A percentile compares a stretch with the other conserved stretches of the same genome.
These are phyloP conservation scores for Schlechtendalia chinensis DNA, from an alignment of 1,140 invertebrate genomes.

Conservation along the genomic window DNA sequence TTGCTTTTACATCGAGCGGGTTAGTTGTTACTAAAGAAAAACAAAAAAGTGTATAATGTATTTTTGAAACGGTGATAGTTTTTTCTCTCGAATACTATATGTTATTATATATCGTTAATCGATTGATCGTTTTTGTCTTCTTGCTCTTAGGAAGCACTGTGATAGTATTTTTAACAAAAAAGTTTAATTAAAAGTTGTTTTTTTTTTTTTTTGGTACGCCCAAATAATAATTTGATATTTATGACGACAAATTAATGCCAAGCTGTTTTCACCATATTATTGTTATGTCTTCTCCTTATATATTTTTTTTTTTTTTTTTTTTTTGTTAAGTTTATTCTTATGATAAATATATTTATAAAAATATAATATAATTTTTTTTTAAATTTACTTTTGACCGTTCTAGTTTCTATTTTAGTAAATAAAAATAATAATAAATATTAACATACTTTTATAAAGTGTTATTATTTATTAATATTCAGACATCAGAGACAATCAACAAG, in stretches of 20 bases:
- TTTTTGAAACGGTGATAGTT: slow-evolving; percentile 38
- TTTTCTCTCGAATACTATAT: slow-evolving; percentile 28
- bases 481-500: slow-evolving; percentile 35
- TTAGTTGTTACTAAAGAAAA: slow-evolving; percentile 6
- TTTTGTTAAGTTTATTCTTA: slow-evolving; percentile 45
- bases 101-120: not conserved
- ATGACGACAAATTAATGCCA: slow-evolving; percentile 18
- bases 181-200: not conserved
- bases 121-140: slow-evolving; percentile 34
- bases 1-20: not conserved
- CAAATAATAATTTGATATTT: slow-evolving; percentile 3
- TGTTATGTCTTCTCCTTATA: no score
- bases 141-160: slow-evolving; percentile 46
- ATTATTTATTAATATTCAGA: not conserved
- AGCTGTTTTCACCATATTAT: slow-evolving; percentile 43
- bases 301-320: slow-evolving; percentile 40
- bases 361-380: slow-evolving; percentile 22
- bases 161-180: slow-evolving; percentile 37
- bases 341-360: slow-evolving; percentile 36
- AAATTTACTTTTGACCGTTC: not conserved
- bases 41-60: slow-evolving; percentile 16
- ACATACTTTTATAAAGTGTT: slow-evolving; percentile 25
- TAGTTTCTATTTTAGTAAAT: not conserved
- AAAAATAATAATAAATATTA: not conserved
- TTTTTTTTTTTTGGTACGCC: not conserved